A percentile compares a stretch with the other conserved stretches of the same genome.
Conservation (phyloP, 2,888 invertebrate genomes). For the Watsonalla cultraria region DNA sequence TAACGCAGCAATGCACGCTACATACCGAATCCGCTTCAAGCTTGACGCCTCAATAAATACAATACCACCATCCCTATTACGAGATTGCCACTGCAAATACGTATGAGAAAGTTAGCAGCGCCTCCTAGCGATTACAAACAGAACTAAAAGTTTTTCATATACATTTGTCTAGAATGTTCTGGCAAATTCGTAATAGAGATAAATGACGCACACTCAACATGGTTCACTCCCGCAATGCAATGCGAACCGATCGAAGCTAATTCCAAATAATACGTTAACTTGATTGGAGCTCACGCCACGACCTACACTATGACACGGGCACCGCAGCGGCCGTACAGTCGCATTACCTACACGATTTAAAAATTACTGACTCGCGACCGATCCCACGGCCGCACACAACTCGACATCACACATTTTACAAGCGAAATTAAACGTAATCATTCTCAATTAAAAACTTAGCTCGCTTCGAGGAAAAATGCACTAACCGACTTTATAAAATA, state of each 20-base stretch:
- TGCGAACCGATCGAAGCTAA: constrained; percentile 32
- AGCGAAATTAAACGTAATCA: constrained; percentile 33
- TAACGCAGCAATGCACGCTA: constrained; percentile 24
- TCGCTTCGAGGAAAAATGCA: constrained; percentile 36
- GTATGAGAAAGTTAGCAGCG: too few relatives aligned
- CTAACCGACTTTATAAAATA: constrained; percentile 47
- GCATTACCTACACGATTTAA: constrained; percentile 19
- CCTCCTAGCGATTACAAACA: too few relatives aligned
- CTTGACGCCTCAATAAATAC: constrained; percentile 31
- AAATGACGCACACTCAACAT: constrained; percentile 40
- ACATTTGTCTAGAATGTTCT: too few relatives aligned
- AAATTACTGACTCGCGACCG: constrained; percentile 29
- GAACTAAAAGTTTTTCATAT: too few relatives aligned
- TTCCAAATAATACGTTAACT: constrained; percentile 24
- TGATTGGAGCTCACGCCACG: constrained; percentile 46
- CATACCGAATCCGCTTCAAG: constrained; percentile 15
- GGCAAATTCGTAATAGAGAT: not conserved
- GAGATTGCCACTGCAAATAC: too few relatives aligned
- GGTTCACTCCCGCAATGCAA: constrained; percentile 32
- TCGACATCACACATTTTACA: constrained; percentile 32
- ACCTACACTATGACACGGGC: constrained; percentile 47
- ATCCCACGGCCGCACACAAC: constrained; percentile 21
- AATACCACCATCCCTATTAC: constrained; percentile 11
- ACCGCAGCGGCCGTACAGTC: constrained; percentile 18
- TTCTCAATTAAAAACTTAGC: constrained; percentile 28